Conservation (phyloP, 2,797 vertebrate genomes). For the Poecilia gillii region DNA sequence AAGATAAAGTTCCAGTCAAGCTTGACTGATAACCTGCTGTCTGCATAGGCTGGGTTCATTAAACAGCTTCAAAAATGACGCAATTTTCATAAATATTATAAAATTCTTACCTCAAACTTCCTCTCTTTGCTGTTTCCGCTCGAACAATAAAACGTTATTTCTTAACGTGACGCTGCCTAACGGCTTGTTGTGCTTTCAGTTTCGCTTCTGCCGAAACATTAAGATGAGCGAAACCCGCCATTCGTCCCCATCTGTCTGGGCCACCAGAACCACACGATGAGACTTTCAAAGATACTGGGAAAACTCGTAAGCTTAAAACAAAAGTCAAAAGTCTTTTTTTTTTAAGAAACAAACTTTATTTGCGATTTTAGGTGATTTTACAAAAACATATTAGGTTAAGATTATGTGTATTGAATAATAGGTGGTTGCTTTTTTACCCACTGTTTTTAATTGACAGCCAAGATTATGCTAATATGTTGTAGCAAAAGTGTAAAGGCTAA, state of each 20-base stretch:
- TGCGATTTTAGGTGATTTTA: no score
- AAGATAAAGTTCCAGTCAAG: neutral
- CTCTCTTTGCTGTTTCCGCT: neutral
- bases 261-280: neutral
- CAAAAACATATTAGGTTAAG: neutral
- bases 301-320: neutral
- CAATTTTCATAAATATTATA: neutral
- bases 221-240: neutral
- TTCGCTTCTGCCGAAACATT: slow-evolving; percentile 16
- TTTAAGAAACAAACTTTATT: slow-evolving; percentile 1
- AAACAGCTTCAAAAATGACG: neutral
- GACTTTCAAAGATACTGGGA: neutral
- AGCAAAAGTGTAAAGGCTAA: neutral
- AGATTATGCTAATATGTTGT: neutral
- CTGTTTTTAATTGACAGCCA: neutral
- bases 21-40: neutral
- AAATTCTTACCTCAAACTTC: neutral
- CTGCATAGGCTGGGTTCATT: neutral
- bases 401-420: neutral
- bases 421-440: neutral
- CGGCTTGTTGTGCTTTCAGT: slow-evolving; percentile 11
- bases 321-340: neutral
- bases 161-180: fast-evolving
- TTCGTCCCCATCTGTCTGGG: neutral
- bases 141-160: neutral